Evolutionary conservation across 2,113 vertebrate genomes (phyloP).

Genomic region (Lamprotornis superbus): DNA sequence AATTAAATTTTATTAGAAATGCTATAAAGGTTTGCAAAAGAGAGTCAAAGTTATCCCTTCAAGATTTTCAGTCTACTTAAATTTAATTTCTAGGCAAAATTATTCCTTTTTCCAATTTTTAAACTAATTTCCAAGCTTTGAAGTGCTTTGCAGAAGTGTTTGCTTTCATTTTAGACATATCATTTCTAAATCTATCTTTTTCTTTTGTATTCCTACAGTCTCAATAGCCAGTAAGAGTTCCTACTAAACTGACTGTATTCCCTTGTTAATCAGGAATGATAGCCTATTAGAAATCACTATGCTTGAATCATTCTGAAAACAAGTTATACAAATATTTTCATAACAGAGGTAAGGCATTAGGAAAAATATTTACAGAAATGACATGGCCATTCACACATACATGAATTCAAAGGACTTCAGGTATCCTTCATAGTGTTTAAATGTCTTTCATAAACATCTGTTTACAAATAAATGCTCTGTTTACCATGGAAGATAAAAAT

Average conservation of each 20-base stretch:
- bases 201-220: neutral
- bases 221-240: neutral
- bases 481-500: neutral
- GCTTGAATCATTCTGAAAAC: neutral
- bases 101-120: neutral
- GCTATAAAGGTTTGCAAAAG: neutral
- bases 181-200: neutral
- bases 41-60: neutral
- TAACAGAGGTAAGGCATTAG: neutral
- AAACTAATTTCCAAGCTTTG: neutral
- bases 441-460: neutral
- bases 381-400: neutral
- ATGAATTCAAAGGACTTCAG: neutral
- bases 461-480: neutral
- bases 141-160: neutral
- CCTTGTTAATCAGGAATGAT: neutral
- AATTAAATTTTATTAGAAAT: neutral
- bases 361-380: neutral
- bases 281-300: neutral
- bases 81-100: neutral
- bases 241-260: neutral
- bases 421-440: neutral
- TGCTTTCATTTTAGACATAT: neutral
- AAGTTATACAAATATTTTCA: neutral
- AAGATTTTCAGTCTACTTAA: neutral